Conservation (phyloP, 2,113 vertebrate species). For the Ahaetulla prasina region DNA sequence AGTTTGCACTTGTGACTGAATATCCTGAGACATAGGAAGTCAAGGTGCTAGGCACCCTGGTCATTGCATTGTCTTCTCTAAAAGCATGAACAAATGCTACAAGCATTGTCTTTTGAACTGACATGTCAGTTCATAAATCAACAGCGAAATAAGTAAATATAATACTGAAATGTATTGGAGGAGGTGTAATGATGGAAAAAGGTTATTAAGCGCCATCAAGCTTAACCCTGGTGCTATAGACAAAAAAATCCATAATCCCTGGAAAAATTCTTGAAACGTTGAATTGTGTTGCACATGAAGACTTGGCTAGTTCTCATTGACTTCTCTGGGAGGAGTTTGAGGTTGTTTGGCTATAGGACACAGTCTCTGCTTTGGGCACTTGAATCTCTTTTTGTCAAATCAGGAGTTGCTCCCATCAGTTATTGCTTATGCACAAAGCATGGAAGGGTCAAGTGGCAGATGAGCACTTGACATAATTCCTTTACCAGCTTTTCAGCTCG, state of each 20-base stretch:
- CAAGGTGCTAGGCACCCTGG: background rate
- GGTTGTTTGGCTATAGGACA: background rate
- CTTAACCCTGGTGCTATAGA: slow-evolving; percentile 68
- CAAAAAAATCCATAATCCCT: slow-evolving; percentile 33
- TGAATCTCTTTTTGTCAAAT: background rate
- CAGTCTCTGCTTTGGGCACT: background rate
- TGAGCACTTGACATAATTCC: background rate
- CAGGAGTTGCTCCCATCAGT: background rate
- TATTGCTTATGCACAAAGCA: background rate
- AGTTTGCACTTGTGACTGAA: background rate
- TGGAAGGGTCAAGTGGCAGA: background rate
- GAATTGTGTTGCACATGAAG: background rate
- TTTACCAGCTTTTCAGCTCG: background rate
- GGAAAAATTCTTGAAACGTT: slow-evolving; percentile 35
- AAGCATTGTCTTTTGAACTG: background rate
- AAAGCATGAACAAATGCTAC: background rate
- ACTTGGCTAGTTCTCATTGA: background rate
- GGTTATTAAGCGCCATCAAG: slow-evolving; percentile 1
- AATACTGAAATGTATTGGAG: background rate
- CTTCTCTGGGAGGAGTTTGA: background rate
- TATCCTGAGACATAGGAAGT: background rate
- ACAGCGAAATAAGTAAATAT: slow-evolving; percentile 9
- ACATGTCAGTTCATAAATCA: slow-evolving; percentile 16
- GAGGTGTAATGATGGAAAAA: background rate
- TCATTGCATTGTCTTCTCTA: background rate